phyloP scores from a whole-genome alignment of 1,140 invertebrate species.

The Lethocerus indicus region DNA sequence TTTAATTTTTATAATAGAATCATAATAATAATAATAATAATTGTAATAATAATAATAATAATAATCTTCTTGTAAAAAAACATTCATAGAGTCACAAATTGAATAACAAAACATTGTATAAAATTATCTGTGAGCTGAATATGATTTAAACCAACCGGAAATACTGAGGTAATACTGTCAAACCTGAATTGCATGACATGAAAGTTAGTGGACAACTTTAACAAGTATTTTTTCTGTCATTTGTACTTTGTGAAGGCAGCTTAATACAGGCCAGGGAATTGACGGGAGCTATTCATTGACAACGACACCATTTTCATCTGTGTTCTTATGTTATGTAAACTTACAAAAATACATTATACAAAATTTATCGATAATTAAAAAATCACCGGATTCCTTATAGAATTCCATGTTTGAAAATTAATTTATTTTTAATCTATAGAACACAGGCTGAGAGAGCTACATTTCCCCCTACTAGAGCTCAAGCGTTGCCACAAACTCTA shows the following conservation, averaged over 20 bases:
- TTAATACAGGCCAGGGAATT: constrained; percentile 8
- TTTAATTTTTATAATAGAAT: constrained; percentile 9
- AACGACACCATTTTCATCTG: neutral
- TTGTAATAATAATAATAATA: neutral
- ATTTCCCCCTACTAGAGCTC: no score
- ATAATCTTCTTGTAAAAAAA: constrained; percentile 6
- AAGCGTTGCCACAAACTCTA: no score
- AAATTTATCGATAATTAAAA: no score
- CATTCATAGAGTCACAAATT: constrained; percentile 2
- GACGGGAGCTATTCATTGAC: neutral
- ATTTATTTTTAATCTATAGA: no score
- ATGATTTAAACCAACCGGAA: constrained; percentile 2
- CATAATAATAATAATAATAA: neutral
- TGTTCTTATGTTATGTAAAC: no score
- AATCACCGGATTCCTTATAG: no score
- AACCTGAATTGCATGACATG: constrained; percentile 4
- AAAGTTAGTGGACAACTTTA: neutral
- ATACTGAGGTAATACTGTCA: constrained; percentile 8
- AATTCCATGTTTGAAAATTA: no score
- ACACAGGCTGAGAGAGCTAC: no score
- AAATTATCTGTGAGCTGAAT: constrained; percentile 8
- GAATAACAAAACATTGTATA: constrained; percentile 7
- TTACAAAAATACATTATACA: no score
- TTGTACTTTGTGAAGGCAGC: constrained; percentile 15
- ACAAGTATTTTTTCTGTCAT: constrained; percentile 9